Base-by-base conservation (phyloP, 2,113 vertebrate species). In the Pygoscelis adeliae region DNA sequence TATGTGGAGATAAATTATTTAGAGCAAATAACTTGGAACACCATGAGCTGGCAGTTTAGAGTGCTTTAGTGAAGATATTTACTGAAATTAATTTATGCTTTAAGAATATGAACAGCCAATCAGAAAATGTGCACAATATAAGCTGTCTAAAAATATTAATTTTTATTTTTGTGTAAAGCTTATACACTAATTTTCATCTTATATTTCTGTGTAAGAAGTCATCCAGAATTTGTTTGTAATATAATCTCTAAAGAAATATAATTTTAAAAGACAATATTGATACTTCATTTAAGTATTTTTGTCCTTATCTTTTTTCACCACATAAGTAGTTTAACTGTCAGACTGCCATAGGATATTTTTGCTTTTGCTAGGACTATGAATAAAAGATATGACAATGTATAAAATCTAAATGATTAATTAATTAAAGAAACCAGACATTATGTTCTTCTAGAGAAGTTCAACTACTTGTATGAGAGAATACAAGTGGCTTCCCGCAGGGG, bases 71-170 rank as follows among this genome's bases (percentile, higher is more conserved):
- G 71, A 86, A 89, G 67, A 76, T 82, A 92, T 61, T 93, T 92
- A 78, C 19, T 84, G 62, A 97, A 55, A 94, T 79, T 40, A 83
- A 87, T 95, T 94, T 93, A 93, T 96, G 22, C 11, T 91, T 96
- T 90, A 44, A 88, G 32, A 94, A 88, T 80, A 55, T 55, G 72
- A 96, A 59, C 1, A 59, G 11, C 44, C 87, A 93, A 69, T 91
- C 70, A 91, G 58, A 74, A 96, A 95, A 83, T n/a, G 7, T 38
- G 42, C 55, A 38, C 38, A 76, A 63, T 58, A 21, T 56, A 95
- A 93, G 21, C 21, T 70, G 49, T n/a, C 74, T 90, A 82, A 71
- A 96, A 93, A 89, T 71, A 77, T 18, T 93, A 2, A 56, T 55
- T 27, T 93, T 77, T 88, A 27, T 61, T 61, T 91, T 94, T 83